phyloP scores from a whole-genome alignment of 2,797 vertebrate species.

The Urocyon cinereoargenteus region DNA sequence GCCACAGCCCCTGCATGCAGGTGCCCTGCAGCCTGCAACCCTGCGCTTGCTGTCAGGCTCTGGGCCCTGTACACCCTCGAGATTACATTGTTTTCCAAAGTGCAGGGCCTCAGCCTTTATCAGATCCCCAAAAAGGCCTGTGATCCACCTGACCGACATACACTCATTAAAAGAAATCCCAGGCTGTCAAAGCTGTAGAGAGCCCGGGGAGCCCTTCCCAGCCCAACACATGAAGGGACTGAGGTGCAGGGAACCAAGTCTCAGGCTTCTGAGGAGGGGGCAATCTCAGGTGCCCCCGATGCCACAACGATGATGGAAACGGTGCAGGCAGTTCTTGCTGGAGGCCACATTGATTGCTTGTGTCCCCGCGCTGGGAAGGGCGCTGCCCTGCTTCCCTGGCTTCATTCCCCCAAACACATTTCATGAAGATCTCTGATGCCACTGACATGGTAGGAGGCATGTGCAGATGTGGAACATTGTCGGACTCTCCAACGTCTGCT shows the following conservation, averaged over 20 bases:
- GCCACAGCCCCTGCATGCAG: rapidly evolving
- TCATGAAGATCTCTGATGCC: rapidly evolving
- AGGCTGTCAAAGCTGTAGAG: not conserved
- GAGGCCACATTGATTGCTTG: rapidly evolving
- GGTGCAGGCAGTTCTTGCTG: rapidly evolving
- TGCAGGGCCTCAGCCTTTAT: rapidly evolving
- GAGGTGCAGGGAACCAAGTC: not conserved
- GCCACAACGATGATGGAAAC: not conserved
- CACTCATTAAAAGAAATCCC: not conserved
- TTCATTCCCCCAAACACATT: not conserved
- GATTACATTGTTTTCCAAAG: not conserved
- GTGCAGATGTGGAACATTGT: rapidly evolving
- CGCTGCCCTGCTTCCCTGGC: not conserved
- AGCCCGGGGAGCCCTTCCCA: too few relatives aligned
- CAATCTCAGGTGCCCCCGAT: not conserved
- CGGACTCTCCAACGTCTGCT: rapidly evolving
- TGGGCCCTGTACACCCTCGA: rapidly evolving
- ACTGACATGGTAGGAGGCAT: rapidly evolving
- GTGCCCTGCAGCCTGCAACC: rapidly evolving
- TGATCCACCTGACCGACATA: not conserved
- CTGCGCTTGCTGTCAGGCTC: not conserved
- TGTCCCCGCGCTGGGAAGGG: not conserved
- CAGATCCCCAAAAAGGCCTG: not conserved
- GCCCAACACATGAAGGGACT: not conserved
- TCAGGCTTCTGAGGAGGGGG: rapidly evolving